Conservation (phyloP, 2,113 vertebrate species). For the Fukomys damarensis region DNA sequence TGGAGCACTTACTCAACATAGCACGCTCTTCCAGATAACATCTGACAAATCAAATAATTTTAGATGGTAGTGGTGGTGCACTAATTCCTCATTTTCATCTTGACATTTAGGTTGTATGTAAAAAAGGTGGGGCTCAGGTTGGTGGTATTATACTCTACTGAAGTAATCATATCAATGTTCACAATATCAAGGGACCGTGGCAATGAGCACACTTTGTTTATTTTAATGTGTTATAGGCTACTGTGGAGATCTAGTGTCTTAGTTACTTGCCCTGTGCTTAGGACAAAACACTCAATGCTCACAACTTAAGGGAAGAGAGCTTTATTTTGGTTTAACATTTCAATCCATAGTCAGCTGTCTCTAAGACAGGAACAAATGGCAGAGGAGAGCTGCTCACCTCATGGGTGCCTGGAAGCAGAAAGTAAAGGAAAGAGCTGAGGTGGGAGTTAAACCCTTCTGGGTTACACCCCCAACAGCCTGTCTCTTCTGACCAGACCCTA, state of each 20-base stretch:
- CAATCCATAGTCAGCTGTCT: background rate
- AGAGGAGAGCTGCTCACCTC: background rate
- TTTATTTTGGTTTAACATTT: background rate
- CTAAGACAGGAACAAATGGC: background rate
- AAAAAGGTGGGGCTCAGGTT: background rate
- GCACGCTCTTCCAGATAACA: background rate
- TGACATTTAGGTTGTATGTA: background rate
- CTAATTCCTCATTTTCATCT: background rate
- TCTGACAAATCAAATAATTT: background rate
- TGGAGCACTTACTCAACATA: background rate
- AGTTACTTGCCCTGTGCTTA: background rate
- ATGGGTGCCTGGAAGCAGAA: background rate
- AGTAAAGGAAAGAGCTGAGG: background rate
- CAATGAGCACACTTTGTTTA: background rate
- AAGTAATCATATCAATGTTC: background rate
- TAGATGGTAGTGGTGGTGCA: background rate
- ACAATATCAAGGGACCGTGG: background rate
- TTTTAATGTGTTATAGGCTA: constrained; percentile 16
- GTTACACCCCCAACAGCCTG: background rate
- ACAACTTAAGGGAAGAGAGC: background rate
- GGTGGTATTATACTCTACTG: background rate
- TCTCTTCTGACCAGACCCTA: background rate
- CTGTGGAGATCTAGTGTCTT: background rate
- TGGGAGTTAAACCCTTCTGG: background rate
- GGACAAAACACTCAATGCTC: background rate